These are phyloP conservation scores for Diplodus sargus DNA, from an alignment of 2,797 vertebrate genomes.

Conservation along the genomic window DNA sequence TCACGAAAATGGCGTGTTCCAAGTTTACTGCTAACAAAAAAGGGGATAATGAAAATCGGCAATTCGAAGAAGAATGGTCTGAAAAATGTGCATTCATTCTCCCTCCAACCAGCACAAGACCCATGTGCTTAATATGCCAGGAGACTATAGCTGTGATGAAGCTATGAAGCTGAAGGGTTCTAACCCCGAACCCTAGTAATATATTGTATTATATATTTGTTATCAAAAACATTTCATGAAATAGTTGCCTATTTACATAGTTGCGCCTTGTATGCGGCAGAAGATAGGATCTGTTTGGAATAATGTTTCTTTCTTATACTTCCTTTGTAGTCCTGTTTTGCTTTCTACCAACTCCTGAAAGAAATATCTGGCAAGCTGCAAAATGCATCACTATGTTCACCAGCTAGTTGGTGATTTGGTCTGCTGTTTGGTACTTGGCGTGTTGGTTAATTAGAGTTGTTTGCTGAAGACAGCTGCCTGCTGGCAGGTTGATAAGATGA, in stretches of 20 bases:
- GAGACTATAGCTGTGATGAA: too few relatives aligned
- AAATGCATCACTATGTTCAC: background rate
- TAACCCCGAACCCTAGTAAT: too few relatives aligned
- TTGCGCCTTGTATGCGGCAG: background rate
- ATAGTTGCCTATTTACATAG: background rate
- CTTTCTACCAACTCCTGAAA: background rate
- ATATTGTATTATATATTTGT: too few relatives aligned
- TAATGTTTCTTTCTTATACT: background rate
- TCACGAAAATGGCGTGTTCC: too few relatives aligned
- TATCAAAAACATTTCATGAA: background rate
- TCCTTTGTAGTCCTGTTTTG: background rate
- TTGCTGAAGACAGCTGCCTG: conserved; percentile 3
- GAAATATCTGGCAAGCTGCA: background rate
- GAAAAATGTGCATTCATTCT: too few relatives aligned
- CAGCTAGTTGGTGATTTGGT: background rate
- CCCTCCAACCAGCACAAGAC: too few relatives aligned
- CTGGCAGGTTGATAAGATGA: conserved; percentile 8
- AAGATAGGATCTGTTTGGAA: background rate
- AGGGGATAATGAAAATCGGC: too few relatives aligned
- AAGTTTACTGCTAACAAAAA: too few relatives aligned
- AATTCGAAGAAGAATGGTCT: too few relatives aligned
- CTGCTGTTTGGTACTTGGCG: background rate
- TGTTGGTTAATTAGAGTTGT: conserved; percentile 4
- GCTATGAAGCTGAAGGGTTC: too few relatives aligned
- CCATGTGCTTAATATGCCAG: too few relatives aligned